These are phyloP conservation scores for Oligia strigilis DNA, from an alignment of 2,888 invertebrate genomes.

Conservation along the genomic window DNA sequence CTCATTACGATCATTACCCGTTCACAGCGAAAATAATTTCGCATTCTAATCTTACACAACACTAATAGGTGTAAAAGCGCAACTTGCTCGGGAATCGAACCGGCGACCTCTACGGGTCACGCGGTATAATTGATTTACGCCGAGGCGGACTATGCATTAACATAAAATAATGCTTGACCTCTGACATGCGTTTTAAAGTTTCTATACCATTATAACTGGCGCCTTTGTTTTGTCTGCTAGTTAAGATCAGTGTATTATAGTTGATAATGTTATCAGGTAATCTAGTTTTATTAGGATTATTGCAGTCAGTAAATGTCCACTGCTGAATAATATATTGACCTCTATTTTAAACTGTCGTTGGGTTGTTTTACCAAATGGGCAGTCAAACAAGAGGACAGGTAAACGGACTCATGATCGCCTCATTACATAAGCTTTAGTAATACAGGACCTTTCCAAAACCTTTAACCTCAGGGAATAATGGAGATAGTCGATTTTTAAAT, in stretches of 20 bases:
- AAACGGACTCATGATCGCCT: background rate
- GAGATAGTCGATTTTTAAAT: background rate
- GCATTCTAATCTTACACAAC: slow-evolving; percentile 76
- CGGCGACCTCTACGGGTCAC: slow-evolving; percentile 85
- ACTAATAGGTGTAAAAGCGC: slow-evolving; percentile 82
- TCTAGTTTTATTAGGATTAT: slow-evolving; percentile 11
- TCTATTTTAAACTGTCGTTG: background rate
- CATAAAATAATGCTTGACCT: slow-evolving; percentile 90
- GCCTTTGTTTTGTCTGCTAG: slow-evolving; percentile 66
- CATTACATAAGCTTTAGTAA: too few relatives aligned
- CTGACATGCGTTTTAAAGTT: slow-evolving; percentile 87
- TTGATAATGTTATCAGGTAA: slow-evolving; percentile 22
- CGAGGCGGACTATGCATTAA: slow-evolving; percentile 86
- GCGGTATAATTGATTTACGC: slow-evolving; percentile 89
- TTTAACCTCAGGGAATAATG: background rate
- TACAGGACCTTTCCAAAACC: too few relatives aligned
- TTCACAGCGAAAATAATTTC: slow-evolving; percentile 62
- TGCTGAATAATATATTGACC: background rate
- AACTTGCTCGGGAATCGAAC: slow-evolving; percentile 78
- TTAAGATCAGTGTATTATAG: slow-evolving; percentile 31
- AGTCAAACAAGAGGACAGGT: background rate
- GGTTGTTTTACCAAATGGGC: too few relatives aligned
- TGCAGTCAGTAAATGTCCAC: background rate
- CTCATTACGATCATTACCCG: slow-evolving; percentile 60
- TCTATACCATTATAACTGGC: slow-evolving; percentile 77